A percentile compares a stretch with the other conserved stretches of the same genome.
These are phyloP conservation scores for Pocillopora meandrina DNA, from an alignment of 92 coral and sea anemone species.

Conservation along the genomic window DNA sequence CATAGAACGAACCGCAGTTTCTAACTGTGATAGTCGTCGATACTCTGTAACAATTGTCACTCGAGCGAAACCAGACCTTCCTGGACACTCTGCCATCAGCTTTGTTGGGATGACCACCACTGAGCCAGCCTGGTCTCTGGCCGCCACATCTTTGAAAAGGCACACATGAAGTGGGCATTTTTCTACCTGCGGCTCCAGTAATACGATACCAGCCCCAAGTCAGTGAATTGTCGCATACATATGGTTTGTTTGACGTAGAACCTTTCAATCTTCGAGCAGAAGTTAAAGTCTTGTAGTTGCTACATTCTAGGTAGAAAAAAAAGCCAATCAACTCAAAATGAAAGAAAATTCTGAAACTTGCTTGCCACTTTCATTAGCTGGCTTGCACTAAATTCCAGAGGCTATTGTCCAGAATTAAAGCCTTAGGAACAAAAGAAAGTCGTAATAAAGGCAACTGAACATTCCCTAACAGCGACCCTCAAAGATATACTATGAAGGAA, in stretches of 20 bases:
- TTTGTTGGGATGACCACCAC: neutral
- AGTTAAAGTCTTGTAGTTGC: neutral
- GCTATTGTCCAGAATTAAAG: no score
- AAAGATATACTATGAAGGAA: neutral
- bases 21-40: neutral
- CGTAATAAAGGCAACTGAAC: no score
- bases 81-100: neutral
- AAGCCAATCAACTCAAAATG: no score
- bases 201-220: neutral
- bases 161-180: neutral
- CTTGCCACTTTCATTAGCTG: no score
- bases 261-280: neutral
- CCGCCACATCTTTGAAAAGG: neutral
- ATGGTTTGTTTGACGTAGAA: no score
- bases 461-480: no score
- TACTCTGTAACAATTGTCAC: neutral
- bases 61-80: neutral
- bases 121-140: neutral
- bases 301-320: neutral
- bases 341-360: no score
- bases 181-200: neutral
- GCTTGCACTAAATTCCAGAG: no score
- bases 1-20: constrained; percentile 1
- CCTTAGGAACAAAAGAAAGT: no score
- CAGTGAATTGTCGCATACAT: neutral